Evolutionary conservation across 2,113 vertebrate genomes (phyloP).

Genomic region (Donacobius atricapilla): DNA sequence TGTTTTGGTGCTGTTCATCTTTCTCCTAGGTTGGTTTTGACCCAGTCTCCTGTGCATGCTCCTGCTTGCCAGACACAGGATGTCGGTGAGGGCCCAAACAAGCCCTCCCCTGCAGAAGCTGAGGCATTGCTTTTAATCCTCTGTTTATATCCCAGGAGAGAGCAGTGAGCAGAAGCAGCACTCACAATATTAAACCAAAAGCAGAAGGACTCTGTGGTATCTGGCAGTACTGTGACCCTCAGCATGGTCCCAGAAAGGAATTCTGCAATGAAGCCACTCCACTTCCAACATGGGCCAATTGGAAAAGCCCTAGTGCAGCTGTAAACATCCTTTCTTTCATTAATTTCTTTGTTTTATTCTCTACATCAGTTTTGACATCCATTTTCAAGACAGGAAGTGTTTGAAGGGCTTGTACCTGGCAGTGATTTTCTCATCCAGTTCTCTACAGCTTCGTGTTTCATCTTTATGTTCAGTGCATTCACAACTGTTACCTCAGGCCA

Average conservation of each 20-base stretch:
- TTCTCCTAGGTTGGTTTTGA: neutral
- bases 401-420: neutral
- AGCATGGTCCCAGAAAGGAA: neutral
- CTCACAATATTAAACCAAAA: neutral
- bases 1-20: neutral
- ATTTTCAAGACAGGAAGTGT: neutral
- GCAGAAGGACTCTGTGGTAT: neutral
- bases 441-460: neutral
- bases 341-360: neutral
- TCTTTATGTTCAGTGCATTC: neutral
- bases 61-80: neutral
- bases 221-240: neutral
- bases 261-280: neutral
- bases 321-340: neutral
- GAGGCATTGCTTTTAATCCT: neutral
- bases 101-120: neutral
- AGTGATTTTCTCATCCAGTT: neutral
- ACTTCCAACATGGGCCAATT: fast-evolving
- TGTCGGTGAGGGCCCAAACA: neutral
- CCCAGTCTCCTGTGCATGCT: neutral
- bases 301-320: neutral
- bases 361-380: neutral
- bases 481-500: neutral
- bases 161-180: neutral
- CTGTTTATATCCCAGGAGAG: neutral